Evolutionary conservation across 2,797 vertebrate genomes (phyloP).

Genomic region (Pseudochromis fuscus): DNA sequence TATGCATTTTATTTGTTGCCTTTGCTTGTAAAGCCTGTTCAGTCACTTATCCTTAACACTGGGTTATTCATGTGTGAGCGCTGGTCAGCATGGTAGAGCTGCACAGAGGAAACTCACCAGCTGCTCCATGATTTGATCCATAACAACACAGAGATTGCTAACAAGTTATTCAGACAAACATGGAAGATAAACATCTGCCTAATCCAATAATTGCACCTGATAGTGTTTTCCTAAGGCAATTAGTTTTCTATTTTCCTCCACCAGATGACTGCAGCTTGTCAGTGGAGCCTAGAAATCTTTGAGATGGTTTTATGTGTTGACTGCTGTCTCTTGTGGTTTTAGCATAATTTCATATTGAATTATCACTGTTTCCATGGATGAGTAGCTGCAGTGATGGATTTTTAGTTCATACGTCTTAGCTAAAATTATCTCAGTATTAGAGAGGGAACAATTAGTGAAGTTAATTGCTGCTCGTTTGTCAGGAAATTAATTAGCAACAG

Average conservation of each 20-base stretch:
- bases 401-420: not conserved
- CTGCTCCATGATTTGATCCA: constrained; percentile 24
- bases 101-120: constrained; percentile 18
- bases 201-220: constrained; percentile 46
- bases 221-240: constrained; percentile 23
- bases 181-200: constrained; percentile 36
- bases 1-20: constrained; percentile 37
- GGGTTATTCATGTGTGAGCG: constrained; percentile 32
- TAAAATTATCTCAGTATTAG: not conserved
- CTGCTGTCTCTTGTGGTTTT: constrained; percentile 6
- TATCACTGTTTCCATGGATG: not conserved
- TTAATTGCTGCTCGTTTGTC: not conserved
- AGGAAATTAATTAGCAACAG: too few species aligned
- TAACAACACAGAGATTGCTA: constrained; percentile 30
- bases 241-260: constrained; percentile 34
- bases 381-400: not conserved
- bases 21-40: constrained; percentile 39
- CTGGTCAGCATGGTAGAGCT: constrained; percentile 9
- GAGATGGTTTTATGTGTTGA: not conserved
- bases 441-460: not conserved
- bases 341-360: constrained; percentile 17
- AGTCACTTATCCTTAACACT: constrained; percentile 30
- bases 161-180: constrained; percentile 28
- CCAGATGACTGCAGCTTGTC: constrained; percentile 20
- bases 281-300: not conserved